Evolutionary conservation across 2,113 vertebrate genomes (phyloP).

Genomic region (Myiozetetes cayanensis): DNA sequence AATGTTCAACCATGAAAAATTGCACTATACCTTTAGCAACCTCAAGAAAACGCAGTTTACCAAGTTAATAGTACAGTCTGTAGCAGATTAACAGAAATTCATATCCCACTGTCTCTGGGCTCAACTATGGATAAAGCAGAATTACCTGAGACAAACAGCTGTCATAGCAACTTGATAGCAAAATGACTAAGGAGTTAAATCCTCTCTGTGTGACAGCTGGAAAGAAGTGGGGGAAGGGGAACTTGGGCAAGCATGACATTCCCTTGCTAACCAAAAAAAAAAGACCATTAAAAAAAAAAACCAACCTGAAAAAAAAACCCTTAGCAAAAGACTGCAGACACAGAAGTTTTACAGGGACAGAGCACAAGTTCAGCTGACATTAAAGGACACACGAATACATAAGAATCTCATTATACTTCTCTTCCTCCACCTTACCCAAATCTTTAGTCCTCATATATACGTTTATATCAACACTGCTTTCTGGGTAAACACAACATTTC

Average conservation of each 20-base stretch:
- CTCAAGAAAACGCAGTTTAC: not conserved
- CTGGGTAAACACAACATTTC: not conserved
- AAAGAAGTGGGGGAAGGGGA: not conserved
- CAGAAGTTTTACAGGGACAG: not conserved
- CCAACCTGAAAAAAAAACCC: not conserved
- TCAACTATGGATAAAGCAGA: not conserved
- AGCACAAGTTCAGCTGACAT: not conserved
- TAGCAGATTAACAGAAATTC: not conserved
- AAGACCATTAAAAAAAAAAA: not conserved
- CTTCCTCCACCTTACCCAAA: not conserved
- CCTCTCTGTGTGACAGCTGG: not conserved
- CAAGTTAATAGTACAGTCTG: not conserved
- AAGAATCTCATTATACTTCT: not conserved
- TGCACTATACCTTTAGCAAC: not conserved
- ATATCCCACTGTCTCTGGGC: not conserved
- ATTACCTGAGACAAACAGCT: not conserved
- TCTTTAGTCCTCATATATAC: not conserved
- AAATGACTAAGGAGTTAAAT: constrained; percentile 9
- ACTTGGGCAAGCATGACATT: not conserved
- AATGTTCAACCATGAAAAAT: not conserved
- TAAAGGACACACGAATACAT: not conserved
- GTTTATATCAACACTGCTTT: not conserved
- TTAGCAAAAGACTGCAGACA: not conserved
- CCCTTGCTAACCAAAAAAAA: not conserved
- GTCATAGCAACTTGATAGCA: not conserved